Percentiles rank a stretch among this genome's conserved stretches.
Evolutionary conservation across 64 coral and sea anemone species (phyloP).

Genomic region (Stylophora pistillata): DNA sequence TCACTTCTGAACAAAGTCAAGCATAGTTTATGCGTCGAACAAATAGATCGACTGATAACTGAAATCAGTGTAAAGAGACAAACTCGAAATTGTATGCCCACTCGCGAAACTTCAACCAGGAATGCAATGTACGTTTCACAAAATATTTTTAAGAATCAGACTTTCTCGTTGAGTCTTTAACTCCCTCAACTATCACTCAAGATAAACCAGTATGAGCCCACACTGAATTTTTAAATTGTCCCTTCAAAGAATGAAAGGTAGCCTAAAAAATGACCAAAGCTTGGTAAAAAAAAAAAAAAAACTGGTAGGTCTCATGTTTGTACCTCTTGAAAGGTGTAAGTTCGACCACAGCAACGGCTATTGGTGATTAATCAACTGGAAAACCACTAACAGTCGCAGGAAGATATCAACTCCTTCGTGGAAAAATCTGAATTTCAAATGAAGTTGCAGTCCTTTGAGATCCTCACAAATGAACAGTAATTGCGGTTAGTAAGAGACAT

Average conservation of each 20-base stretch:
- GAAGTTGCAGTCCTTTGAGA: background rate
- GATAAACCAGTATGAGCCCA: background rate
- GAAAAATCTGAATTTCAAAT: constrained; percentile 3
- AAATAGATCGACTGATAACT: constrained; percentile 3
- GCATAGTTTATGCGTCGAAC: constrained; percentile 18
- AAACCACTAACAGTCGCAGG: constrained; percentile 28
- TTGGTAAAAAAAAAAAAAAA: background rate
- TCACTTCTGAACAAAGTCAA: constrained; percentile 4
- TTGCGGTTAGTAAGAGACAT: background rate
- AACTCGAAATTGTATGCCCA: constrained; percentile 3
- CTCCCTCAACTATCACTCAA: background rate
- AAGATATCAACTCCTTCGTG: background rate
- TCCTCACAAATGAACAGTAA: background rate
- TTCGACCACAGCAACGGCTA: background rate
- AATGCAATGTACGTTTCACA: background rate
- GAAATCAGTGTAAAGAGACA: background rate
- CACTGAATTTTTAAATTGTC: background rate
- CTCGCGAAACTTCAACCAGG: background rate
- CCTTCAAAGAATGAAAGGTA: background rate
- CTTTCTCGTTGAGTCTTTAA: background rate
- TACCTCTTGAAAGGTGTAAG: background rate
- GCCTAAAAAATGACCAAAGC: background rate
- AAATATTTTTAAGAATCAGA: background rate
- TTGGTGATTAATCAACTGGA: background rate
- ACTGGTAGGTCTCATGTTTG: background rate